Base-by-base conservation (phyloP, 2,888 invertebrate genomes). In the Hirtodrosophila duncani region DNA sequence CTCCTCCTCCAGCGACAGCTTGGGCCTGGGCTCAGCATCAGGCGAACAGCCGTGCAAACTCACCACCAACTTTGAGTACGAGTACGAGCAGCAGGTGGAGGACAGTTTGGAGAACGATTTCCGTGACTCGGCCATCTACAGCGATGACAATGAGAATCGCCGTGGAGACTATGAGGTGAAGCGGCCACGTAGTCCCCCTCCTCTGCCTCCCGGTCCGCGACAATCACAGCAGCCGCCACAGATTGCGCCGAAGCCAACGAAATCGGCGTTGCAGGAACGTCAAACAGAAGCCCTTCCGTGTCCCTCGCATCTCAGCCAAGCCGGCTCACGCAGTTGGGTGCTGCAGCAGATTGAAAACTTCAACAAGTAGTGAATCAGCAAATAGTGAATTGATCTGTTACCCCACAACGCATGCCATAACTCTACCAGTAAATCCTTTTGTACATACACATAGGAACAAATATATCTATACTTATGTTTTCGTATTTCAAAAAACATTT, bases 121-220 rank as follows among this genome's bases (percentile, higher is more conserved):
- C 77, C 89, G 94, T 72, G 95, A 95, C 84, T 94, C 93, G 39
- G 94, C 94, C 59, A 92, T 94, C 68, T 94, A 94, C 84, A 94
- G 94, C 59, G 94, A 94, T 74, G 87, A 87, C 63, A 87, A 84
- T 33, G 87, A 86, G 26, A 82, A 82, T 27, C 84, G 85, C n/a
- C 72, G 67, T 24, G 45, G 49, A 2, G 64, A 78, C 18, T 63
- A 56, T n/a, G 63, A 80, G n/a, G 18, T 66, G 2, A 72, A 77
- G 5, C 56, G 67, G 1, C 75, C 82, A 1, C 57, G 62, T n/a
- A 83, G 78, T 51, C 79, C 81, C 3, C 82, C 80, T 2, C 82
- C 83, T 7, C 81, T 83, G 6, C 82, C 81, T 2, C 84, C 84
- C 69, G 37, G 37, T 3, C 31, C 31, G 4, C 50, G 50, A 1